Evolutionary conservation across 2,113 vertebrate genomes (phyloP), one percentile per base, ranked within the genome.

Genomic region (Pycnonotus jocosus): DNA sequence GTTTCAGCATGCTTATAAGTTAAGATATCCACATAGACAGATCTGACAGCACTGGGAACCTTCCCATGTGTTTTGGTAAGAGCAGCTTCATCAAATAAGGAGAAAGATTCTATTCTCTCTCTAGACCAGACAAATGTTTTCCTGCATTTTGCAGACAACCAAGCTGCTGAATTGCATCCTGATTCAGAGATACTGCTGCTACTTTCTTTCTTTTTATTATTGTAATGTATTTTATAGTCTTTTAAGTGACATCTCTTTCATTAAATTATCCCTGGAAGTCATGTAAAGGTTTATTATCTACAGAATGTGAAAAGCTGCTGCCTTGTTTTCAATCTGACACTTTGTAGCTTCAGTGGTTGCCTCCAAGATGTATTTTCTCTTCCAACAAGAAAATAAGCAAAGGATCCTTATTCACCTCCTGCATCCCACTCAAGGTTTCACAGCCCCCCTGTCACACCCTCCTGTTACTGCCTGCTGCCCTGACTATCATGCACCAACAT

Each of bases 401-500:
- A 21, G 1, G 2, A 60, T 77, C 8, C n/a, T 69, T 69, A 56
- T 65, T 78, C 45, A 33, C 9, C 6, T 51, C 25, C 45, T 56
- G 2, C 18, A 27, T 42, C 18, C 44, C 30, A 8, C 30, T 35
- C 9, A 25, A 38, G 23, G 14, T 81, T 83, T 35, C 64, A 68
- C 4, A 82, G 27, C 44, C 2, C 9, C 17, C 28, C 15, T 20
- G 11, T 11, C 45, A 38, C 7, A 60, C 7, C 18, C 10, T 22
- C 4, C 15, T 23, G 12, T 54, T 31, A 8, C 24, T 73, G 33
- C 27, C 25, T 7, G 2, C 27, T 73, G 20, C 45, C 27, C 66
- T 24, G 21, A 24, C 6, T 38, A 42, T 58, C 8, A 1, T 18
- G 14, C 12, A 62, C 24, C 11, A 30, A 28, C 8, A 25, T 0